A percentile compares a stretch with the other conserved stretches of the same genome.
These are phyloP conservation scores for Eurystomus glaucurus DNA, from an alignment of 2,797 vertebrate genomes.

Conservation along the genomic window DNA sequence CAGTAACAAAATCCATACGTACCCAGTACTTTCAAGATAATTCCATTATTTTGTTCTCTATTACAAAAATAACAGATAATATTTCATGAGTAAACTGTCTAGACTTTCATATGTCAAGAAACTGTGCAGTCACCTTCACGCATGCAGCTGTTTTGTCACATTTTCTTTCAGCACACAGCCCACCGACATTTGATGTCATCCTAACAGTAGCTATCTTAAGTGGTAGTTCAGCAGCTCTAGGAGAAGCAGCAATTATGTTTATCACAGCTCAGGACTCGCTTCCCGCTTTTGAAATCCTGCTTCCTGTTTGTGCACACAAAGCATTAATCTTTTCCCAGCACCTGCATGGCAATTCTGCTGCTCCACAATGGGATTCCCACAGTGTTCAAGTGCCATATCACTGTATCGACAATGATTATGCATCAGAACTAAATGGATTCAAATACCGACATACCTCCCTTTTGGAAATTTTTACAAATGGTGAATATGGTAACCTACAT, in stretches of 20 bases:
- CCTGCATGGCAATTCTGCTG: not conserved
- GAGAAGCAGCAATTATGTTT: constrained; percentile 30
- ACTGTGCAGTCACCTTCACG: not conserved
- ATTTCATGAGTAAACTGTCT: not conserved
- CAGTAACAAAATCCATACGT: accelerated
- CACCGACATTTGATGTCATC: not conserved
- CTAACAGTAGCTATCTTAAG: not conserved
- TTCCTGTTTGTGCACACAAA: constrained; percentile 55
- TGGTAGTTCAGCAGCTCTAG: constrained; percentile 4
- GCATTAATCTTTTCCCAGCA: constrained; percentile 56
- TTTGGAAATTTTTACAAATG: not conserved
- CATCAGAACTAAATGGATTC: accelerated
- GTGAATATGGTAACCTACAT: accelerated
- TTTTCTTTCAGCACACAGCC: not conserved
- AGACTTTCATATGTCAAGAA: not conserved
- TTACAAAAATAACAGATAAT: not conserved
- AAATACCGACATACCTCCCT: not conserved
- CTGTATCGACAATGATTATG: accelerated
- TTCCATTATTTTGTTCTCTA: not conserved
- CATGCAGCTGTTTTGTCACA: not conserved
- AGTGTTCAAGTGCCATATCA: not conserved
- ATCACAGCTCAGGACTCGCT: constrained; percentile 19
- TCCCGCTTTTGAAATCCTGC: constrained; percentile 46
- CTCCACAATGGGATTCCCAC: not conserved
- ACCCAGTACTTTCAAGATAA: not conserved